phyloP scores from a whole-genome alignment of 2,888 invertebrate genomes.

The Drosophila neoperkinsi region DNA sequence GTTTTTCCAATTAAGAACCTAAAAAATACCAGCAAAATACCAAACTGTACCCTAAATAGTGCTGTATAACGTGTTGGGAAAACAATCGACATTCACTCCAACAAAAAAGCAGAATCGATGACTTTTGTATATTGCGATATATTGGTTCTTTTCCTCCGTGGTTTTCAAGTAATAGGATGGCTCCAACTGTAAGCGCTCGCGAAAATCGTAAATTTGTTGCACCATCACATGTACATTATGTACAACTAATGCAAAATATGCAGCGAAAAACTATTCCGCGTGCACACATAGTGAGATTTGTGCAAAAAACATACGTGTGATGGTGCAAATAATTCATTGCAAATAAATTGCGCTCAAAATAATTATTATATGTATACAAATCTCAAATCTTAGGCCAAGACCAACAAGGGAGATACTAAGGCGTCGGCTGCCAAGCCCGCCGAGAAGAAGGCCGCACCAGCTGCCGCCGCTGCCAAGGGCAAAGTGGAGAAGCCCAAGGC shows the following conservation, averaged over 20 bases:
- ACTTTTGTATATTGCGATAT: constrained; percentile 23
- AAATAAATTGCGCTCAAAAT: neutral
- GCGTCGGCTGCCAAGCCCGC: constrained; percentile 83
- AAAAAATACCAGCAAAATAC: constrained; percentile 27
- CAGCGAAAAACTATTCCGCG: neutral
- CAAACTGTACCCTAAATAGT: neutral
- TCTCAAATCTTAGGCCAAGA: constrained; percentile 78
- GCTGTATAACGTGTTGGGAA: neutral
- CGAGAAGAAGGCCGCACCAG: constrained; percentile 82
- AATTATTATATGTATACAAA: constrained; percentile 5
- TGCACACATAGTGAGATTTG: constrained; percentile 16
- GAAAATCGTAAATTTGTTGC: constrained; percentile 49
- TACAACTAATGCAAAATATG: constrained; percentile 25
- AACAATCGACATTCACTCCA: neutral
- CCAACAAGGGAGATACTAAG: constrained; percentile 83
- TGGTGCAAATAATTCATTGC: neutral
- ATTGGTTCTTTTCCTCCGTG: constrained; percentile 83
- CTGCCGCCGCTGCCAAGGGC: constrained; percentile 82
- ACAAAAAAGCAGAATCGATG: constrained; percentile 30
- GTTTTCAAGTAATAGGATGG: constrained; percentile 84
- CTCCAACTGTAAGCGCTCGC: constrained; percentile 84
- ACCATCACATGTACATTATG: constrained; percentile 23
- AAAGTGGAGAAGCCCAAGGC: constrained; percentile 84
- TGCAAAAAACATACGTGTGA: neutral
- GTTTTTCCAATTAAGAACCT: neutral